Base-by-base conservation (phyloP, 2,888 invertebrate genomes). In the Flexamia atlantica region DNA sequence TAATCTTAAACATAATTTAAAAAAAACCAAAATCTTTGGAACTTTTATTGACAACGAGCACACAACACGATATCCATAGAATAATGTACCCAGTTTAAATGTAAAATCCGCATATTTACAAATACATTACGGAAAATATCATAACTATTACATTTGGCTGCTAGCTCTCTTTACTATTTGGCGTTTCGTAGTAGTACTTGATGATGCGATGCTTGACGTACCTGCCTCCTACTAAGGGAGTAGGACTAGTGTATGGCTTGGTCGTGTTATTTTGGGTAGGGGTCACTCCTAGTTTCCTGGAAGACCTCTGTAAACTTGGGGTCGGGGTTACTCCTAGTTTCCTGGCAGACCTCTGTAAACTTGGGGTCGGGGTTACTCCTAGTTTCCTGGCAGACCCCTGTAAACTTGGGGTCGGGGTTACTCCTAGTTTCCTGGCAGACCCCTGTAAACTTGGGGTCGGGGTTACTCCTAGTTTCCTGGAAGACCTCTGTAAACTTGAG, bases 181-280 rank as follows among this genome's bases (percentile, higher is more conserved):
- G 64, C 64, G 64, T 76, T 76, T 46, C 46, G 46, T 76, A 76
- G 23, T 40, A 50, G 28, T 76, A 76, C 25, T 46, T 76, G 4
- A 76, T 40, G 46, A 42, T 1, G 14, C 28, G 46, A 40, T 76
- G 74, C 36, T 76, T 76, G 40, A 76, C 28, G 46, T 46, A 76
- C n/a, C 28, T 20, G 1, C 74, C 74, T 1, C 42, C 23, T 20
- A 42, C 28, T 40, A 40, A 20, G 23, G 72, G 72, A 7, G 32
- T 20, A 23, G 36, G 42, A 36, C 23, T 40, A 20, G 46, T 23
- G 25, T 46, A 76, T 46, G 74, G 46, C 46, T 64, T 28, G 64
- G 42, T 20, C n/a, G 17, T 28, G 17, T 42, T 46, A 5, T 9
- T 32, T 12, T 32, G 12, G n/a, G n/a, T n/a, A n/a, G n/a, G n/a